Conservation (phyloP, 2,888 invertebrate genomes). For the Hypomecis atomaria region DNA sequence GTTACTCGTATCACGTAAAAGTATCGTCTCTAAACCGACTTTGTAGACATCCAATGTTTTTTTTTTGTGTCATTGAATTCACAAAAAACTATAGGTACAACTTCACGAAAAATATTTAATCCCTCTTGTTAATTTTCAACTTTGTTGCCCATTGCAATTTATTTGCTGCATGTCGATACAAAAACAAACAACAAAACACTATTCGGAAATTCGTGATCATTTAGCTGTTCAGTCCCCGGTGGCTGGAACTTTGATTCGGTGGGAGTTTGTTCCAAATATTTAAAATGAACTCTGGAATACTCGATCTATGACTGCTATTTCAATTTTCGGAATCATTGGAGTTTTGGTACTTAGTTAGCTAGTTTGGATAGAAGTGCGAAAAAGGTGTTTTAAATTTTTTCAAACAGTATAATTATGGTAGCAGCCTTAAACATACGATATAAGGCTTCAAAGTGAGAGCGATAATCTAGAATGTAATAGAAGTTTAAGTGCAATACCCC, state of each 20-base stretch:
- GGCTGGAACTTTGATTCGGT: neutral
- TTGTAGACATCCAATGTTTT: no score
- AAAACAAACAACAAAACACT: constrained; percentile 6
- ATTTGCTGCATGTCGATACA: constrained; percentile 6
- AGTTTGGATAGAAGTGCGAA: no score
- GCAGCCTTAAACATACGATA: no score
- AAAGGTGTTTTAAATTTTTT: no score
- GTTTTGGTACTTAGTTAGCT: no score
- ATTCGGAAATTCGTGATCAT: constrained; percentile 4
- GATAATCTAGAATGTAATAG: neutral
- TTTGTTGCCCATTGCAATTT: neutral
- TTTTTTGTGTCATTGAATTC: no score
- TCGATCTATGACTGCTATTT: constrained; percentile 2
- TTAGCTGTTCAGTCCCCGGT: neutral
- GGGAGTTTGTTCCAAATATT: constrained; percentile 5
- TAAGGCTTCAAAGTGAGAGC: neutral
- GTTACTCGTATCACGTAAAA: no score
- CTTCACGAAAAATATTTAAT: no score
- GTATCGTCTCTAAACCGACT: no score
- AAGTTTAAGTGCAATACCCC: constrained; percentile 16
- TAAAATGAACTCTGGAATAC: constrained; percentile 1
- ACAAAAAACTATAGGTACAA: no score
- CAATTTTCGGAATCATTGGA: neutral
- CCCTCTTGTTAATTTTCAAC: neutral
- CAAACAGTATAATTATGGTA: no score